Base-by-base conservation (phyloP, 2,113 vertebrate genomes). In the Cheirogaleus medius region DNA sequence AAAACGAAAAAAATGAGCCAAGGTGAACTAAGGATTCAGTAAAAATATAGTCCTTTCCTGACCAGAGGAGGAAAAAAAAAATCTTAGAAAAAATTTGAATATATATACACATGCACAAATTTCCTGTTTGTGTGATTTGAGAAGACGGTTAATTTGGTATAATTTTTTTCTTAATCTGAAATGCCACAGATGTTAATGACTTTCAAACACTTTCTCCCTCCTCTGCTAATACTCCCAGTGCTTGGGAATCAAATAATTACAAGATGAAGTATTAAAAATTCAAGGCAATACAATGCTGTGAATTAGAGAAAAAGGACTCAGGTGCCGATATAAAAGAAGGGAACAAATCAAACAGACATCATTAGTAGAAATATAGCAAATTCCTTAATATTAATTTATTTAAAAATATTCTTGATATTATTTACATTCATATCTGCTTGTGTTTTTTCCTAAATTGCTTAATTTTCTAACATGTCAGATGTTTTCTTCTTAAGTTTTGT, bases 81-180 rank as follows among this genome's bases (percentile, higher is more conserved):
- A 86, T 80, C 42, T 68, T 60, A 63, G 10, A 69, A 37, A 81
- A 83, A 81, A 74, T 39, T 21, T 77, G 11, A 85, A n/a, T 56
- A 6, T 18, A n/a, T 49, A 32, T 77, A 74, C 3, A 52, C 5
- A 60, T 7, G 27, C 27, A 63, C 2, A 42, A 42, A 90, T 17
- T 80, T 6, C 21, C 7, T 44, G 8, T 80, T 91, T 94, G 52
- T 90, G 32, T 64, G 47, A 97, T 47, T 88, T 91, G 52, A 86
- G 54, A 97, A 64, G 21, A 52, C 4, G 81, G 54, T 71, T 82
- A 78, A 94, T 92, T 82, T 63, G 37, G 13, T 90, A 9, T 71
- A 82, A 64, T 25, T 63, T 80, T 77, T 87, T 92, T 68, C 58
- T 95, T 76, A 94, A 66, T 93, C 20, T 66, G 52, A 94, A 96